phyloP scores from a whole-genome alignment of 2,797 vertebrate species.

The Hephaestus fuliginosus region DNA sequence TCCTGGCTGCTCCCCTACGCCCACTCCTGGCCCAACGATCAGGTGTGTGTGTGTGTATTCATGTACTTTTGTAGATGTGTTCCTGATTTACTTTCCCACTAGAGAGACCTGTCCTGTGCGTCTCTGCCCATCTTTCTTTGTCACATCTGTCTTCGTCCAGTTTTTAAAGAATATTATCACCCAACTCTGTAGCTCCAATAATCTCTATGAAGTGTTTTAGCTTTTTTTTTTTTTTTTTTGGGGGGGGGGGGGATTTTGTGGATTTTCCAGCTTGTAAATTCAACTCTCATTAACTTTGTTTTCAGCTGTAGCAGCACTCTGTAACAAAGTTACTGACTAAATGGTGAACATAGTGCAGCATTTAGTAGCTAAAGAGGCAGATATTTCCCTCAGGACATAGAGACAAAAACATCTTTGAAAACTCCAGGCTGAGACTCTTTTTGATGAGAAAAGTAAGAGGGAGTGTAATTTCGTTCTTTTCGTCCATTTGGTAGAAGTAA shows the following conservation, averaged over 20 bases:
- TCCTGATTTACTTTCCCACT: background rate
- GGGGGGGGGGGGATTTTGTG: too few species aligned
- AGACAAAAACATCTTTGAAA: background rate
- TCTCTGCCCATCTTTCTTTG: background rate
- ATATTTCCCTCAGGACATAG: background rate
- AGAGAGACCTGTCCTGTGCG: background rate
- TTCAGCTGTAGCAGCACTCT: background rate
- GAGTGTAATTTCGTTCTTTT: background rate
- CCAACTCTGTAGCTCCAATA: too few species aligned
- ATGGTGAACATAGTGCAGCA: background rate
- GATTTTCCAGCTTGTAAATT: too few species aligned
- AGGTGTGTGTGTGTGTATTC: constrained; percentile 63
- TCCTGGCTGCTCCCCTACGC: constrained; percentile 95
- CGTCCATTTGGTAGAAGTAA: background rate
- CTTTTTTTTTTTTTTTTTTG: too few species aligned
- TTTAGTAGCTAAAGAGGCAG: background rate
- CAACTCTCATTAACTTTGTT: background rate
- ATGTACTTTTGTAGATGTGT: too few species aligned
- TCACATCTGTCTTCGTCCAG: background rate
- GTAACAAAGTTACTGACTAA: background rate
- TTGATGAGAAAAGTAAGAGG: too few species aligned
- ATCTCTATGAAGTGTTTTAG: too few species aligned
- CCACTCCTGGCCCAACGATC: constrained; percentile 90
- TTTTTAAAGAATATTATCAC: too few species aligned
- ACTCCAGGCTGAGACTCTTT: too few species aligned